Evolutionary conservation across 2,113 vertebrate genomes (phyloP).

Genomic region (Pica pica): DNA sequence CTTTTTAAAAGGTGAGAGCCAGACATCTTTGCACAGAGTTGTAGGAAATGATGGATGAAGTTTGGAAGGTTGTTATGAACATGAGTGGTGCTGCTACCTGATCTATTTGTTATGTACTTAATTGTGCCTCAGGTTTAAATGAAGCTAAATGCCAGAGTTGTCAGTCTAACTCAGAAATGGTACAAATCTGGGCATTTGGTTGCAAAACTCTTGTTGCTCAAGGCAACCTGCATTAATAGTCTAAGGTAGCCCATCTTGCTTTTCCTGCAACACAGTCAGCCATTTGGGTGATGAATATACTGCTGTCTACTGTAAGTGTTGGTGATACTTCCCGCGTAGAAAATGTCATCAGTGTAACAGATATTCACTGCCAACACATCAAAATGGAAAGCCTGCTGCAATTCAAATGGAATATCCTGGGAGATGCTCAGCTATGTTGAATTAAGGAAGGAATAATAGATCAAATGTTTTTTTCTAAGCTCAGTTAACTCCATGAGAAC

Average conservation of each 20-base stretch:
- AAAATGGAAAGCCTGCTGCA: conserved; percentile 26
- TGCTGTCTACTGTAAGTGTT: not conserved
- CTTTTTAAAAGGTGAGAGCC: not conserved
- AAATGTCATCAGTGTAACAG: conserved; percentile 16
- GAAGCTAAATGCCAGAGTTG: conserved; percentile 3
- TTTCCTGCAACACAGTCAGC: not conserved
- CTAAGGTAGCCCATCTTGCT: not conserved
- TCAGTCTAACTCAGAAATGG: not conserved
- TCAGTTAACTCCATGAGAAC: conserved; percentile 25
- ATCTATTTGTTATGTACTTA: conserved; percentile 13
- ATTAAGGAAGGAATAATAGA: conserved; percentile 34
- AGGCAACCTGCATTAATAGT: not conserved
- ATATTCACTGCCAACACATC: not conserved
- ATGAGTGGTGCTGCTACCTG: not conserved
- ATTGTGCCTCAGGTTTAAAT: conserved; percentile 3
- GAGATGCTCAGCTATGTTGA: conserved; percentile 1
- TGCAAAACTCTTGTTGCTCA: not conserved
- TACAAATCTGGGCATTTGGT: not conserved
- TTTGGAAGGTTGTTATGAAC: not conserved
- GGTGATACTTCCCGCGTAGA: not conserved
- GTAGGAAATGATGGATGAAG: not conserved
- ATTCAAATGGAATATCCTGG: not conserved
- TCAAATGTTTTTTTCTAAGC: conserved; percentile 1
- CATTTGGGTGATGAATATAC: not conserved
- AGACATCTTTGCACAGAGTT: not conserved